Evolutionary conservation across 2,113 vertebrate genomes (phyloP).

Genomic region (Phylloscopus trochiloides): DNA sequence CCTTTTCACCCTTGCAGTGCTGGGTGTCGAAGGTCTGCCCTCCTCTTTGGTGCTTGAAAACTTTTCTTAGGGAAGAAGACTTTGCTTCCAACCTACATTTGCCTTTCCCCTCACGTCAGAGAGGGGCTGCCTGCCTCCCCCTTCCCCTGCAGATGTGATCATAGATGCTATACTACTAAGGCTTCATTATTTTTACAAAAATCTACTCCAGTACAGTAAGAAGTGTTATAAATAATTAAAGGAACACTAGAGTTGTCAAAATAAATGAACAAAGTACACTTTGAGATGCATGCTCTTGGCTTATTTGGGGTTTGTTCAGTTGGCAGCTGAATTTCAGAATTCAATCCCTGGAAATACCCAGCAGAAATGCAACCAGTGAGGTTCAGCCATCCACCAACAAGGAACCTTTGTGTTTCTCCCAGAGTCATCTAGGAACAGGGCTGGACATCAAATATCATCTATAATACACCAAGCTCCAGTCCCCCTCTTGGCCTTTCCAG

Average conservation of each 20-base stretch:
- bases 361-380: constrained; percentile 2
- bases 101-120: constrained; percentile 5
- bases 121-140: neutral
- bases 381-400: constrained; percentile 10
- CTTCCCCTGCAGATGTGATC: constrained; percentile 37
- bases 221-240: constrained; percentile 67
- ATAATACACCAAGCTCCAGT: neutral
- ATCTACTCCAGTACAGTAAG: constrained; percentile 51
- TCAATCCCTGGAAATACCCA: neutral
- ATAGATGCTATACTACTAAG: constrained; percentile 29
- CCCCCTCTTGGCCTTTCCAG: neutral
- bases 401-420: neutral
- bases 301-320: constrained; percentile 40
- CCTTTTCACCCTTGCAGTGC: neutral
- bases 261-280: constrained; percentile 63
- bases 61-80: neutral
- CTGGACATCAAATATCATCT: neutral
- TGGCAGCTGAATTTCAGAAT: constrained; percentile 4
- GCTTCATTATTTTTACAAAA: constrained; percentile 68
- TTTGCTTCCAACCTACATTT: constrained; percentile 24
- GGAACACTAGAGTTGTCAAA: constrained; percentile 65
- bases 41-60: neutral
- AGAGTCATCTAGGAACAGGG: constrained; percentile 5
- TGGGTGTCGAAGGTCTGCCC: neutral
- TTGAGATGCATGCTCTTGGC: constrained; percentile 41